Evolutionary conservation across 2,797 vertebrate species (phyloP).

Genomic region (Melanotaenia boesemani): DNA sequence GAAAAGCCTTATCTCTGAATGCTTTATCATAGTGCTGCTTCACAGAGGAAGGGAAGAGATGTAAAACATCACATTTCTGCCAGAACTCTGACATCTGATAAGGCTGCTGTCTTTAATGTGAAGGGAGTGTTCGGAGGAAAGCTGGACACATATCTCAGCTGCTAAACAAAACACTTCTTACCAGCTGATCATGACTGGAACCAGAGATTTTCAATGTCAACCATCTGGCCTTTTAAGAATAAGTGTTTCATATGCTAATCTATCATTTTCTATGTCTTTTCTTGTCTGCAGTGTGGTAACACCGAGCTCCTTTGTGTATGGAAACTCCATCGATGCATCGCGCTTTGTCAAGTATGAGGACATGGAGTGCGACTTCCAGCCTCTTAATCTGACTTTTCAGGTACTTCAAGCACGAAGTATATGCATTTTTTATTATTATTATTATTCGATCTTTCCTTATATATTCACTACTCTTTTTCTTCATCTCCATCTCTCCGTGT

Average conservation of each 20-base stretch:
- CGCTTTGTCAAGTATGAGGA: conserved; percentile 91
- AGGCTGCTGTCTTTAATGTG: conserved; percentile 62
- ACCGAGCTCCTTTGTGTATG: conserved; percentile 93
- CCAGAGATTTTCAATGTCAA: conserved; percentile 7
- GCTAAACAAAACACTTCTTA: conserved; percentile 35
- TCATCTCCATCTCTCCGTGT: conserved; percentile 18
- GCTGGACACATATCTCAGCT: conserved; percentile 42
- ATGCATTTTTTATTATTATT: neutral
- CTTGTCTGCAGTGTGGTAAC: conserved; percentile 85
- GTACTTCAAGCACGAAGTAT: conserved; percentile 69
- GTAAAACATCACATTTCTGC: conserved; percentile 65
- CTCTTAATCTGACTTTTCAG: conserved; percentile 96
- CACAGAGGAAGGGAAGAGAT: conserved; percentile 65
- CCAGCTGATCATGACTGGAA: conserved; percentile 22
- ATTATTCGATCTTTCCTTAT: conserved; percentile 2
- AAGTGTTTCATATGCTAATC: conserved; percentile 12
- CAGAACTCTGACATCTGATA: conserved; percentile 73
- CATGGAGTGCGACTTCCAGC: conserved; percentile 93
- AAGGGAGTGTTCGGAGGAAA: conserved; percentile 50
- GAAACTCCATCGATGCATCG: conserved; percentile 90
- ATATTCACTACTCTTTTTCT: conserved; percentile 17
- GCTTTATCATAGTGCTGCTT: conserved; percentile 67
- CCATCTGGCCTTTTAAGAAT: neutral
- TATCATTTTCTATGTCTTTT: neutral
- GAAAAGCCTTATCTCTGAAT: conserved; percentile 73